Evolutionary conservation across 2,113 vertebrate genomes (phyloP).

Genomic region (Pitta sordida): DNA sequence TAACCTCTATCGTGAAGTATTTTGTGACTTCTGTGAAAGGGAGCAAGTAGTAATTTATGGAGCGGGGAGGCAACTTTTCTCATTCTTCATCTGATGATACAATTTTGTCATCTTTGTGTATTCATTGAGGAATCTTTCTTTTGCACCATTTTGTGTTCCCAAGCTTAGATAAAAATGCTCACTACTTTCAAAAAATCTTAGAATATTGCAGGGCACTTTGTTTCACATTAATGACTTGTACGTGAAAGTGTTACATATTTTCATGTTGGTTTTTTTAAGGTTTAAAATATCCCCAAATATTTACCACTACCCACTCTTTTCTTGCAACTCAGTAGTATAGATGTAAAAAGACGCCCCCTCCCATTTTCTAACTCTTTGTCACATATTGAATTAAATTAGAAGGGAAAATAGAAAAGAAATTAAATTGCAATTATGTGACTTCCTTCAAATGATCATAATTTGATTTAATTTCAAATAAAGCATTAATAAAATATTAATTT

Average conservation of each 20-base stretch:
- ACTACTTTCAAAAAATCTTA: neutral
- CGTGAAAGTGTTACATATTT: neutral
- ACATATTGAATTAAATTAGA: neutral
- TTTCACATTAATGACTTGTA: neutral
- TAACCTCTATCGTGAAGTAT: neutral
- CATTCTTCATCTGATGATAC: neutral
- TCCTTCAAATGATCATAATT: neutral
- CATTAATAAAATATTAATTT: neutral
- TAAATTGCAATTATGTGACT: neutral
- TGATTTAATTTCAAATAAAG: conserved; percentile 9
- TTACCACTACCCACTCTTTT: neutral
- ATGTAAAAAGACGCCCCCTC: neutral
- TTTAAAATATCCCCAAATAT: neutral
- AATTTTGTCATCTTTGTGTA: neutral
- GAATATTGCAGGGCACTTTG: neutral
- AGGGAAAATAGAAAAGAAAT: neutral
- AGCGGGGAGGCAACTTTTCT: neutral
- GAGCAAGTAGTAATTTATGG: neutral
- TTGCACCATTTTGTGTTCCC: neutral
- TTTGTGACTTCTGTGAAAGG: neutral
- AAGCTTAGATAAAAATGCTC: neutral
- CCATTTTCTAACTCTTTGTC: neutral
- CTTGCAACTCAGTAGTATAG: neutral
- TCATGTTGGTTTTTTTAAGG: neutral
- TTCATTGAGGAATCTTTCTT: neutral